Evolutionary conservation across 2,113 vertebrate genomes (phyloP), one percentile per base, ranked within the genome.

Genomic region (Colossoma macropomum): DNA sequence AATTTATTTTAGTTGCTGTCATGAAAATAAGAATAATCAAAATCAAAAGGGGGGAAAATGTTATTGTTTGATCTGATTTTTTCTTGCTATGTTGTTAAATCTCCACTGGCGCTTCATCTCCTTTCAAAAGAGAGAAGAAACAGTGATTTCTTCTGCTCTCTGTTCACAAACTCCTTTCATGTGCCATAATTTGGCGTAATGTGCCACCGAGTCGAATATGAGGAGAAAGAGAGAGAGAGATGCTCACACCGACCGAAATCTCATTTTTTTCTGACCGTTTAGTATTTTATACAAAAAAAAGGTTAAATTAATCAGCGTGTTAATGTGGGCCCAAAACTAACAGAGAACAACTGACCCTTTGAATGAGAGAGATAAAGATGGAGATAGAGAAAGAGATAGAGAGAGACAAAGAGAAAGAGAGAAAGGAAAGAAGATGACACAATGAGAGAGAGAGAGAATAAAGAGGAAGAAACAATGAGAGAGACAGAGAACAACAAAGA

Each of bases 131-230:
- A 77, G 80, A 27, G 56, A 7, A 84, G 87, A 89, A 90, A 90
- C 86, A 86, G 83, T 84, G 83, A 83, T 90, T 88, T 88, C 79
- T 88, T 70, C 41, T 60, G 52, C 88, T 87, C 54, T 79, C 88
- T 72, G 76, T 89, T 92, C 90, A 92, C 90, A 93, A 93, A 90
- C 84, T 19, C 77, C 89, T 93, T 93, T 93, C 90, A 93, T 93
- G 89, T 90, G 77, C 17, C 54, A 0, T 63, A 88, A 82, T 89
- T 88, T 90, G 90, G 89, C 89, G 89, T 85, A 86, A 90, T 87
- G 87, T 87, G 85, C 75, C 4, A 16, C 11, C 3, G 54, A 21
- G 54, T 15, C 6, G 54, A 1, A 21, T 11, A 2, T 66, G 30
- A 15, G 1, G 19, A 21, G 17, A 4, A 21, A 34, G 17, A 68